These are phyloP conservation scores for Vombatus ursinus DNA, from an alignment of 2,113 vertebrate species.

Conservation along the genomic window DNA sequence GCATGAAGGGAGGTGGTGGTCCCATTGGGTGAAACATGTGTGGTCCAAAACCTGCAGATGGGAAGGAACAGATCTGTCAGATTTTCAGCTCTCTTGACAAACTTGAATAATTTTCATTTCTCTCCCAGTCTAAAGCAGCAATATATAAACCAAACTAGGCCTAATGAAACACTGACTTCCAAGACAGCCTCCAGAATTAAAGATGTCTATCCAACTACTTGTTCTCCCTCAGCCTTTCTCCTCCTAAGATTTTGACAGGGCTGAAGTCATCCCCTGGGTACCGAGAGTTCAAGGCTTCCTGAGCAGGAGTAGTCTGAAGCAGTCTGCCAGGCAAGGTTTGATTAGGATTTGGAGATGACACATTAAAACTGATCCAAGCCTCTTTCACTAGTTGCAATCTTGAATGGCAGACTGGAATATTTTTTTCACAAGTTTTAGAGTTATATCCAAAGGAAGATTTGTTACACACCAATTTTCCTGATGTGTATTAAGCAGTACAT, in stretches of 20 bases:
- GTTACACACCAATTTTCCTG: too few species aligned
- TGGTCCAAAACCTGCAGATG: constrained; percentile 90
- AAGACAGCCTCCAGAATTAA: not conserved
- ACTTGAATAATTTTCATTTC: not conserved
- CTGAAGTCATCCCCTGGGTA: not conserved
- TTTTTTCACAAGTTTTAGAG: not conserved
- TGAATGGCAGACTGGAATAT: not conserved
- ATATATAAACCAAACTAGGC: constrained; percentile 10
- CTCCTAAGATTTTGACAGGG: not conserved
- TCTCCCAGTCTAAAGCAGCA: not conserved
- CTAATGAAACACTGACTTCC: not conserved
- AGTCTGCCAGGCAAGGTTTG: not conserved
- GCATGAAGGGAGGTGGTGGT: constrained; percentile 93
- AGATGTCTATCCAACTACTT: not conserved
- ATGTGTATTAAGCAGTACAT: not conserved
- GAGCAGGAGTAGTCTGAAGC: not conserved
- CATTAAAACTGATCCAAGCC: not conserved
- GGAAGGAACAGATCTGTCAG: constrained; percentile 59
- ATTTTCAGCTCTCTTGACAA: constrained; percentile 30
- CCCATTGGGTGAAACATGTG: constrained; percentile 93
- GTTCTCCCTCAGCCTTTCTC: not conserved
- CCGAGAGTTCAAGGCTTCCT: not conserved
- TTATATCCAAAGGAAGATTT: not conserved
- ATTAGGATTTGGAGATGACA: not conserved
- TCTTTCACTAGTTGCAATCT: not conserved